A percentile compares a stretch with the other conserved stretches of the same genome.
phyloP scores from a whole-genome alignment of 2,888 invertebrate species.

The Melolontha melolontha region DNA sequence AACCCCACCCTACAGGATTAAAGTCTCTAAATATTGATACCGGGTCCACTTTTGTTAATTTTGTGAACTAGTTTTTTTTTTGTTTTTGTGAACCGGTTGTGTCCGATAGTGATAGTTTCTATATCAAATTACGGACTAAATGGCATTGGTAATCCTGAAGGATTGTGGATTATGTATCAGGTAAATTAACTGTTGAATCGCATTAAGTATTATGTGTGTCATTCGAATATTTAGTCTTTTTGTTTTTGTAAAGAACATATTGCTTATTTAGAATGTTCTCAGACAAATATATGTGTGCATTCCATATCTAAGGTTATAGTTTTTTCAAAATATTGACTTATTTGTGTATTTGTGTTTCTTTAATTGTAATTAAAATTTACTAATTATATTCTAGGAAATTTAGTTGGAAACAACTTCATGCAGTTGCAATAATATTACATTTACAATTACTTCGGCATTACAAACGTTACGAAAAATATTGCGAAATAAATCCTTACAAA shows the following conservation, averaged over 20 bases:
- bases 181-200: slow-evolving; percentile 40
- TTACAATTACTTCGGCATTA: no score
- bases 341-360: background rate
- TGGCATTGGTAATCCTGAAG: slow-evolving; percentile 1
- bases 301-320: background rate
- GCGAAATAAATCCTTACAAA: no score
- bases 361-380: no score
- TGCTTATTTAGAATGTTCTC: no score
- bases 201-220: slow-evolving; percentile 28
- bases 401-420: no score
- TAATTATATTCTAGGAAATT: no score
- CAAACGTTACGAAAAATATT: no score
- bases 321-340: background rate
- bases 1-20: slow-evolving; percentile 40
- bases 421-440: no score
- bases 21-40: slow-evolving; percentile 30
- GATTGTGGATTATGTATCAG: slow-evolving; percentile 31
- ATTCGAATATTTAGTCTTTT: slow-evolving; percentile 22
- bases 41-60: slow-evolving; percentile 5
- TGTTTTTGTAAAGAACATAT: background rate
- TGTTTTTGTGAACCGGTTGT: slow-evolving; percentile 11
- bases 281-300: background rate
- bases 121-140: background rate
- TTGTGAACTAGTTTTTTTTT: slow-evolving; percentile 5
- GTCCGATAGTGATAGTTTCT: slow-evolving; percentile 17